Evolutionary conservation across 92 coral and sea anemone species (phyloP).

Genomic region (Zoanthus sansibaricus): DNA sequence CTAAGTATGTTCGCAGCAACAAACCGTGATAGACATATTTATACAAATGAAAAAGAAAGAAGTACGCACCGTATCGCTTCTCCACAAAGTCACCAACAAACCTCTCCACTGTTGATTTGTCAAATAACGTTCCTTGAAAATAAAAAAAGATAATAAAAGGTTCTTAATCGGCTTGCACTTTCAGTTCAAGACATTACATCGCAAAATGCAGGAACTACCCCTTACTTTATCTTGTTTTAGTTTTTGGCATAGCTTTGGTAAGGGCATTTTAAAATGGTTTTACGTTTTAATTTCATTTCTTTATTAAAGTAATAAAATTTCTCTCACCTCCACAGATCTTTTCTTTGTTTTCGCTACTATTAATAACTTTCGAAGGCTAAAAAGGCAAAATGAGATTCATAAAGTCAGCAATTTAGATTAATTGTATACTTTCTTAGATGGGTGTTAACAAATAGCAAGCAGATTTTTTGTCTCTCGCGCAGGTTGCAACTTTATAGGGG

Average conservation of each 20-base stretch:
- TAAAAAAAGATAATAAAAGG: background rate
- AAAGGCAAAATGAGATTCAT: background rate
- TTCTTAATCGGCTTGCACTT: too few species aligned
- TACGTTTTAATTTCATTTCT: too few species aligned
- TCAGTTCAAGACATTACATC: background rate
- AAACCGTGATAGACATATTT: too few species aligned
- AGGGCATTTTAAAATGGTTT: too few species aligned
- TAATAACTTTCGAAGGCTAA: background rate
- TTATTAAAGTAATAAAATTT: too few species aligned
- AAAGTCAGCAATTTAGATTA: background rate
- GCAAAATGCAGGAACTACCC: background rate
- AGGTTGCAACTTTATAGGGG: too few species aligned
- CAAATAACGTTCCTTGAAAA: constrained; percentile 3
- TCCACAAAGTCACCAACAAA: constrained; percentile 29
- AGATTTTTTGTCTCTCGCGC: background rate
- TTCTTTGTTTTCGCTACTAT: background rate
- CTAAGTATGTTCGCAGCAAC: too few species aligned
- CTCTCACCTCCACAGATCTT: background rate
- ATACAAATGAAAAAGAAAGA: background rate
- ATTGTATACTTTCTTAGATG: background rate
- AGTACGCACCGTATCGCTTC: constrained; percentile 26
- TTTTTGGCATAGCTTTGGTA: too few species aligned
- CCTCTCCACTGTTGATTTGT: constrained; percentile 21
- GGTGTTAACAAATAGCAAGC: background rate
- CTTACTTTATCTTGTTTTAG: too few species aligned